A percentile compares a stretch with the other conserved stretches of the same genome.
Evolutionary conservation across 1,140 invertebrate species (phyloP).

Genomic region (Pantala flavescens): DNA sequence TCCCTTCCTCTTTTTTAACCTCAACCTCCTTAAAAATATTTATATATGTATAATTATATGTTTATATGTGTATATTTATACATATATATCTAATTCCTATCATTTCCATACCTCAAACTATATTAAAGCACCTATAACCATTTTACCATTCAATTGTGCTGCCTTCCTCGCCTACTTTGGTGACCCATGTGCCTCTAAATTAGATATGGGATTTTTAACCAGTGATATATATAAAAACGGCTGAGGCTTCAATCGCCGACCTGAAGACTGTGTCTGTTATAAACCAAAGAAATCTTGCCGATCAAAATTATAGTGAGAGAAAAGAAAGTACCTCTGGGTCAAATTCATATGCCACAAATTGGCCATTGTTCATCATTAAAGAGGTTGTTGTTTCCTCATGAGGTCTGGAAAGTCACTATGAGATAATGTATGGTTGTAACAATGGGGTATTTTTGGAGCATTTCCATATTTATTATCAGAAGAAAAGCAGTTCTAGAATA

Average conservation of each 20-base stretch:
- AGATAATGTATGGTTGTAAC: not conserved
- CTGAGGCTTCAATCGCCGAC: not conserved
- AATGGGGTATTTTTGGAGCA: not conserved
- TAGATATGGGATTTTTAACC: not conserved
- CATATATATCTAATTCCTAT: not conserved
- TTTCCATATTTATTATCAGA: not conserved
- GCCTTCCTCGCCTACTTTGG: not conserved
- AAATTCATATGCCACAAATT: not conserved
- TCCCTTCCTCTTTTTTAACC: not conserved
- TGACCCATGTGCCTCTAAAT: not conserved
- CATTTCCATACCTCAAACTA: not conserved
- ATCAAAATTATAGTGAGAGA: not conserved
- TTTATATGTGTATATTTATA: not conserved
- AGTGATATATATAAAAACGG: not conserved
- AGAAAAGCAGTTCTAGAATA: not conserved
- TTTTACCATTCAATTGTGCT: not conserved
- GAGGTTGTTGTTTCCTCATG: not conserved
- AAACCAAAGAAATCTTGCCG: not conserved
- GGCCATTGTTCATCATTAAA: not conserved
- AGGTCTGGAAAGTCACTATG: not conserved
- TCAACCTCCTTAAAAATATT: not conserved
- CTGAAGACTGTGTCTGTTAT: slow-evolving; percentile 1
- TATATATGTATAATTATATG: too few relatives aligned
- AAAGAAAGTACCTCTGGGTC: not conserved
- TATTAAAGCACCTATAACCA: not conserved